Base-by-base conservation (phyloP, 2,797 vertebrate species). In the Poliocrania exsul region DNA sequence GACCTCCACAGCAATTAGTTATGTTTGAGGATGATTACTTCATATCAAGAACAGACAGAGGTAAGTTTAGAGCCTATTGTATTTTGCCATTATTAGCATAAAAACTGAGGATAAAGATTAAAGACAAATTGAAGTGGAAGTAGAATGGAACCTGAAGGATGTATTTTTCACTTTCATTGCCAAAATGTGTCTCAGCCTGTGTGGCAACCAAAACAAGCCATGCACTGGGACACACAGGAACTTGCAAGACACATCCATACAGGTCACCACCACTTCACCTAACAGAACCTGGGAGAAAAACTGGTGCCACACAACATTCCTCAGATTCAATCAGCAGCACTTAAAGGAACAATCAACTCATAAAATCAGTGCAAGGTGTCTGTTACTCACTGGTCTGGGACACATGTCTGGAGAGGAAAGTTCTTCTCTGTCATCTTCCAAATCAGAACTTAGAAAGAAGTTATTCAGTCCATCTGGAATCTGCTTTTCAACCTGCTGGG, bases 331-430 rank as follows among this genome's bases (percentile, higher is more conserved):
- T 46, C 57, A 62, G 15, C 35, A 65, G 38, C 81, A 61, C 44
- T 23, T 74, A 90, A 84, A 94, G 35, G 38, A 91, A 87, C 15
- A 64, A 91, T 16, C 9, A 21, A 9, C 60, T 87, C 85, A 54
- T 73, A 83, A 95, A 80, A 90, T 46, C 19, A 82, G 60, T 20
- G 23, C 47, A 61, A 89, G 60, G 23, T 24, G 58, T 81, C 65
- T 88, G 73, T 50, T 93, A 99, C 99, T 99, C 89, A 99, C 99
- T 16, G 98, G 98, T 97, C 98, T 98, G 95, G 98, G 98, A 91
- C 98, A 99, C 92, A 99, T 97, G 73, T 99, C 99, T 86, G 99
- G 99, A 95, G 99, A 99, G 35, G 98, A 99, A 92, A 98, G 95
- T 73, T 98, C 98, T 93, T 98, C 98, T 93, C 97, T 97, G 78